phyloP scores from a whole-genome alignment of 2,888 invertebrate genomes.

The Clunio marinus region DNA sequence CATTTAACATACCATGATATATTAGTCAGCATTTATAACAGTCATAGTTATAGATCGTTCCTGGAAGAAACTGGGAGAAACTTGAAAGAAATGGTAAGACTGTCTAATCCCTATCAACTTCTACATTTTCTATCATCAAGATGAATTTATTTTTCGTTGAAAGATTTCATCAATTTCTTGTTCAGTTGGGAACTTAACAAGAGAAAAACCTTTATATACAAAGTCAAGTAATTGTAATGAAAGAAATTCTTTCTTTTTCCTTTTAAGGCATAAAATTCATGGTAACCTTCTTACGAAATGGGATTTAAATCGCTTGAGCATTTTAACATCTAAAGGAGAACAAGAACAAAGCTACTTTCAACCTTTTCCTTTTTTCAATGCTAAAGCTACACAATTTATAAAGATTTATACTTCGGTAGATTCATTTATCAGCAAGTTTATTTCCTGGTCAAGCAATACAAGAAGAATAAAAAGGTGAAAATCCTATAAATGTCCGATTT shows the following conservation, averaged over 20 bases:
- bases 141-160: constrained; percentile 2
- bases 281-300: constrained; percentile 6
- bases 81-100: too few species aligned
- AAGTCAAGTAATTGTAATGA: not conserved
- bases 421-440: constrained; percentile 30
- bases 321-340: not conserved
- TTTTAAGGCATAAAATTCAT: not conserved
- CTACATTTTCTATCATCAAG: not conserved
- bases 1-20: too few species aligned
- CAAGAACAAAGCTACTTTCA: not conserved
- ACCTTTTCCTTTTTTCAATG: not conserved
- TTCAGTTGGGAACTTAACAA: not conserved
- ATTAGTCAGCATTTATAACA: too few species aligned
- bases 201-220: not conserved
- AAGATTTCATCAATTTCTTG: not conserved
- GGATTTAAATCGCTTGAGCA: constrained; percentile 25
- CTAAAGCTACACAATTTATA: not conserved
- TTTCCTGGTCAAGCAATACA: constrained; percentile 8
- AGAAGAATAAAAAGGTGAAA: too few species aligned
- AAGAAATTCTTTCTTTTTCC: not conserved
- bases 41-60: too few species aligned
- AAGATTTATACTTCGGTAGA: not conserved
- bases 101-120: constrained; percentile 17
- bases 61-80: too few species aligned
- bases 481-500: too few species aligned